Evolutionary conservation across 2,797 vertebrate species (phyloP).

Genomic region (Coregonus sp.): DNA sequence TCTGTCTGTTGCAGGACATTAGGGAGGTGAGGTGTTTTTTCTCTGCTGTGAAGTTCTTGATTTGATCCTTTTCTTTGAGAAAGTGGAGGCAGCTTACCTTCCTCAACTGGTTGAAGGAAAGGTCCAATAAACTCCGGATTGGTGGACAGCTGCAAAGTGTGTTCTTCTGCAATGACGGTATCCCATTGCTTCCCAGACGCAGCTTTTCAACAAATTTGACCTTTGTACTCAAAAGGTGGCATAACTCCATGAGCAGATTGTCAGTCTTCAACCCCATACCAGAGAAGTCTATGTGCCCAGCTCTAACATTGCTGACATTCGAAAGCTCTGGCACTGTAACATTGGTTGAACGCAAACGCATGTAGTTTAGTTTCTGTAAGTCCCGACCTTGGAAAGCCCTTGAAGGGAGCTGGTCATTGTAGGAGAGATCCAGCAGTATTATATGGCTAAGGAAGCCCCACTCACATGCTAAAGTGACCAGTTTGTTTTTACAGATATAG

Average conservation of each 20-base stretch:
- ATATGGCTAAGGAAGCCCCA: too few species aligned
- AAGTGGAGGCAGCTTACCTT: constrained; percentile 55
- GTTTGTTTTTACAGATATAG: too few species aligned
- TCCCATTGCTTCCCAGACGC: constrained; percentile 52
- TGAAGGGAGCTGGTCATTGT: constrained; percentile 26
- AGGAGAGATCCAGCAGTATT: too few species aligned
- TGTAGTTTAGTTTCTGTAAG: constrained; percentile 38
- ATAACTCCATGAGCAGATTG: constrained; percentile 48
- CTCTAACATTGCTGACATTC: constrained; percentile 56
- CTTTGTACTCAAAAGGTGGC: constrained; percentile 49
- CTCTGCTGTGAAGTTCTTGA: constrained; percentile 58
- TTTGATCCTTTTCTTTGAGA: constrained; percentile 47
- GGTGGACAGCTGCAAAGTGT: constrained; percentile 52
- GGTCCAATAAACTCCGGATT: constrained; percentile 55
- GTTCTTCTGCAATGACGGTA: constrained; percentile 2
- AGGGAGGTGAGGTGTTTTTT: constrained; percentile 65
- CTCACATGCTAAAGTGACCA: too few species aligned
- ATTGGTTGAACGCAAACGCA: constrained; percentile 60
- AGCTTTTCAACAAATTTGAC: constrained; percentile 38
- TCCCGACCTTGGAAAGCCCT: constrained; percentile 64
- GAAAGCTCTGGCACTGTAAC: constrained; percentile 63
- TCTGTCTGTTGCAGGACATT: constrained; percentile 25
- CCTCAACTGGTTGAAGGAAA: constrained; percentile 66
- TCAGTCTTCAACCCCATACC: constrained; percentile 55
- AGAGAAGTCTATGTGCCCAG: constrained; percentile 68